Conservation (phyloP, 2,888 invertebrate species). For the Argyresthia albistria region DNA sequence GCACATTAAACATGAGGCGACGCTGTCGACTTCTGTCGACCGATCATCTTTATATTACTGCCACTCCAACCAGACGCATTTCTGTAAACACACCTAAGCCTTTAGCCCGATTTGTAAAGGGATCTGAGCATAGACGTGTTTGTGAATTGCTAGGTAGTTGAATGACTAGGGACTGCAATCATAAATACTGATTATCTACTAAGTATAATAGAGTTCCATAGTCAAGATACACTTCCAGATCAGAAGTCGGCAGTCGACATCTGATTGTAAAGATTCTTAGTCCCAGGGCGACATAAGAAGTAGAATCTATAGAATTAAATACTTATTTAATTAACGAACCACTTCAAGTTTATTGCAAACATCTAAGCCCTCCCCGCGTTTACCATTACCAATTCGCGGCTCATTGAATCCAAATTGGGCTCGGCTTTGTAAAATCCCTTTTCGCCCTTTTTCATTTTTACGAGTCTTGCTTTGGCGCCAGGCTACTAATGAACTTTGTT, state of each 20-base stretch:
- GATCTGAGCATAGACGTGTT: not conserved
- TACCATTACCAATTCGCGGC: conserved; percentile 46
- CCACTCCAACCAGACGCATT: conserved; percentile 27
- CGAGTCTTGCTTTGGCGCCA: conserved; percentile 38
- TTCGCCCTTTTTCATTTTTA: conserved; percentile 48
- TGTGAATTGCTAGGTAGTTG: too few relatives aligned
- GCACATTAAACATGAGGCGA: conserved; percentile 64
- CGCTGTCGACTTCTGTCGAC: conserved; percentile 27
- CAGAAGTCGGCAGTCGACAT: too few relatives aligned
- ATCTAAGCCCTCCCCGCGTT: conserved; percentile 38
- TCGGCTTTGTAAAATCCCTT: conserved; percentile 39
- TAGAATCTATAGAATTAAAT: conserved; percentile 1
- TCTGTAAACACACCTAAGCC: conserved; percentile 31
- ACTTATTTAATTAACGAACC: conserved; percentile 7
- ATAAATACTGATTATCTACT: too few relatives aligned
- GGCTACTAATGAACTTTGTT: conserved; percentile 39
- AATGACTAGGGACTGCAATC: too few relatives aligned
- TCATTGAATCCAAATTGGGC: conserved; percentile 53
- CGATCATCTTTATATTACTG: conserved; percentile 58
- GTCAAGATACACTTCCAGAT: too few relatives aligned
- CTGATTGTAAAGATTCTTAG: too few relatives aligned
- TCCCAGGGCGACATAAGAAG: too few relatives aligned
- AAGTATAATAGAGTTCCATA: too few relatives aligned
- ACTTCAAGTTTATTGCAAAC: conserved; percentile 10
- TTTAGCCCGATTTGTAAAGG: conserved; percentile 23